Conservation (phyloP, 2,113 vertebrate species). For the Tylochromis polylepis region DNA sequence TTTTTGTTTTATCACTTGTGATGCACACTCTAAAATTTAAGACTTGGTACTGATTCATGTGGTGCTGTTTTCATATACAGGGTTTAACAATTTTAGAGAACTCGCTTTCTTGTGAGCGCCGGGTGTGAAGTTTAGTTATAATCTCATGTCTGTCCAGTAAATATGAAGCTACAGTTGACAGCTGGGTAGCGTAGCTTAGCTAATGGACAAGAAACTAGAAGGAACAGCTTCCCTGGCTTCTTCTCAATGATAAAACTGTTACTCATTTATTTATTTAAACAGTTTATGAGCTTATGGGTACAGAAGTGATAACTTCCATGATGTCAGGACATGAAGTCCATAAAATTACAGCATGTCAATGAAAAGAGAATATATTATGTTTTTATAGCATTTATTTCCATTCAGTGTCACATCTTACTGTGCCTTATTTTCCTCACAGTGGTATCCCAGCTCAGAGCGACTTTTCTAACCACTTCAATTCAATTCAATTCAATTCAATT, state of each 20-base stretch:
- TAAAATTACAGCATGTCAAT: not conserved
- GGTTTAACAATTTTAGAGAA: not conserved
- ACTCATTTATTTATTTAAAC: not conserved
- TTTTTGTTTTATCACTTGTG: not conserved
- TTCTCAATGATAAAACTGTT: not conserved
- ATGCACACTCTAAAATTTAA: not conserved
- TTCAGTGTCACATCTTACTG: too few species aligned
- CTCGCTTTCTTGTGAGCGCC: not conserved
- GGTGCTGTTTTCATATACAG: not conserved
- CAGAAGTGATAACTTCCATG: not conserved
- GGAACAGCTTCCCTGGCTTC: not conserved
- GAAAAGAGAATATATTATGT: too few species aligned
- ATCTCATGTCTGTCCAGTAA: not conserved
- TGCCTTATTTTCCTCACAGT: too few species aligned
- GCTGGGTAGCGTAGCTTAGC: not conserved
- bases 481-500: too few species aligned
- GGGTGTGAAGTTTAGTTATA: not conserved
- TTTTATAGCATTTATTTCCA: too few species aligned
- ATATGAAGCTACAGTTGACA: not conserved
- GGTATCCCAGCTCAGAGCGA: too few species aligned
- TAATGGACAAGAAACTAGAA: not conserved
- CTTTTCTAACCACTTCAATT: too few species aligned
- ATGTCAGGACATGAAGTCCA: not conserved
- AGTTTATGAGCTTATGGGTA: not conserved
- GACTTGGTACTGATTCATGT: not conserved